Percentiles rank a stretch among this genome's conserved stretches.
Evolutionary conservation across 2,113 vertebrate species (phyloP).

Genomic region (Rhagologus leucostigma): DNA sequence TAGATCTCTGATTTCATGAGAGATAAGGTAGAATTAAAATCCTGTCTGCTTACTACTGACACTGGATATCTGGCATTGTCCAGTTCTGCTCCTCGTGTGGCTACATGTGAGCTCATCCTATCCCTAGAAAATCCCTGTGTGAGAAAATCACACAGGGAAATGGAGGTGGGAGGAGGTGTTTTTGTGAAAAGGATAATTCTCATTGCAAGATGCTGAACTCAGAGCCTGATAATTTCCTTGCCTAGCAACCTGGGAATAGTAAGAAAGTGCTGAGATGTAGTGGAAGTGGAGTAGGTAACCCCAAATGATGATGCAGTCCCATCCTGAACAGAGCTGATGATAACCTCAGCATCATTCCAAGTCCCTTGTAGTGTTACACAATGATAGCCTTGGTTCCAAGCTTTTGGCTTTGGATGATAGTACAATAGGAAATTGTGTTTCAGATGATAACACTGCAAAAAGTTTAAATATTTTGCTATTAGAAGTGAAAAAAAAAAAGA

Average conservation of each 20-base stretch:
- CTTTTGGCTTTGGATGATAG: not conserved
- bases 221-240: not conserved
- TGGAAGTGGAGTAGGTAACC: not conserved
- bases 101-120: not conserved
- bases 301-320: not conserved
- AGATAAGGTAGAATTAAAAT: not conserved
- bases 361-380: not conserved
- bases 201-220: not conserved
- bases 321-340: not conserved
- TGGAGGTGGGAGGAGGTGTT: not conserved
- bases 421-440: not conserved
- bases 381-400: not conserved
- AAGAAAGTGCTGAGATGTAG: not conserved
- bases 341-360: not conserved
- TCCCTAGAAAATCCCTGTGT: not conserved
- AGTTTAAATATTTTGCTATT: not conserved
- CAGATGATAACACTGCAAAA: not conserved
- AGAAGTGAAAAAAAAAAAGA: not conserved
- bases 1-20: not conserved
- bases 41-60: not conserved
- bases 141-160: not conserved
- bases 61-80: not conserved
- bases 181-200: not conserved
- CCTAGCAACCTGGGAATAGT: not conserved
- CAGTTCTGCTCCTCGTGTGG: not conserved